Evolutionary conservation across 2,797 vertebrate genomes (phyloP), one percentile per base, ranked within the genome.

Genomic region (Schizopygopsis malacanthus): DNA sequence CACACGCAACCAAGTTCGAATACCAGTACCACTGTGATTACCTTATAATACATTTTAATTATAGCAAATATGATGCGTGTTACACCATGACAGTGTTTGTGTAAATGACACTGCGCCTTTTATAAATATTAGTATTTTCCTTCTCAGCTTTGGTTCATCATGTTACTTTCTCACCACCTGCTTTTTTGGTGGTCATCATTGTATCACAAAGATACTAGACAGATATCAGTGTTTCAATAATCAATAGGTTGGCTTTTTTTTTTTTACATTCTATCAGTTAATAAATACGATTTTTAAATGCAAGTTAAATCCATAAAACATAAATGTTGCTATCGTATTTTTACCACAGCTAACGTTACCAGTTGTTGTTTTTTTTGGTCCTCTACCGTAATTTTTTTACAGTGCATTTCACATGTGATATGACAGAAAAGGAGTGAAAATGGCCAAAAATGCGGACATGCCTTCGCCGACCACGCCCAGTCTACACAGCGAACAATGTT

Each of bases 381-480:
- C 33, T 39, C 39, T 9, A 2, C 43, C 9, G 43, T 43, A 43
- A 43, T 43, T 56, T 56, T 59, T 10, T 56, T 56, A 56, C 56
- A 61, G 11, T 13, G 59, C 22, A n/a, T 59, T 61, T 61, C n/a
- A 63, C 33, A 84, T 28, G 45, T 20, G 20, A 50, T 7, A 7
- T 50, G 73, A 25, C 10, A 76, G 15, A 52, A 83, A 52, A 76
- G 41, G 15, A 77, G 59, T 12, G 33, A 85, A 70, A 79, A 76
- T 45, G 43, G 41, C 59, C 28, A 87, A 87, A 85, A 84, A 88
- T 83, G 67, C 87, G 84, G 83, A 81, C 67, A 76, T 86, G 78
- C 69, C 33, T 71, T 43, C n/a, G 73, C 56, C 69, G 88, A 87
- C 94, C 94, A 94, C 94, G 93, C 94, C 93, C 94, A 93, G 65